phyloP scores from a whole-genome alignment of 2,888 invertebrate genomes.

The Orthosia incerta region DNA sequence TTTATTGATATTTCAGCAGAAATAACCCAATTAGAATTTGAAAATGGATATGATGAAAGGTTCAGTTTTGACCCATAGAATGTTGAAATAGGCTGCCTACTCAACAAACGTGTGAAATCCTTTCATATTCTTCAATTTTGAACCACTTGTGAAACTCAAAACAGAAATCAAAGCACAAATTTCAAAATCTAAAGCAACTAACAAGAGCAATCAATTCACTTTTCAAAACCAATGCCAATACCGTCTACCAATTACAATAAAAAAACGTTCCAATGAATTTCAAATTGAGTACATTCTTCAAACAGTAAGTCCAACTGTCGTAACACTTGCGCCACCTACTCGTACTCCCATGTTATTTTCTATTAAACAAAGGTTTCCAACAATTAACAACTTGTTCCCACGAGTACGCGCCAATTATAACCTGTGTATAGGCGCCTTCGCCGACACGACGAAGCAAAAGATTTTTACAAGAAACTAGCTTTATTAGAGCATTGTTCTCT shows the following conservation, averaged over 20 bases:
- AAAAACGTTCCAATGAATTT: slow-evolving; percentile 31
- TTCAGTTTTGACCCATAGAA: not conserved
- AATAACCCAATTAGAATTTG: not conserved
- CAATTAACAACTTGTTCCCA: slow-evolving; percentile 68
- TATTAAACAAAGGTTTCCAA: slow-evolving; percentile 68
- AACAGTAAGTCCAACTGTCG: slow-evolving; percentile 61
- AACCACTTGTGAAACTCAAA: not conserved
- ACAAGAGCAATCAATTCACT: slow-evolving; percentile 38
- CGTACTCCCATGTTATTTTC: slow-evolving; percentile 62
- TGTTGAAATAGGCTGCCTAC: not conserved
- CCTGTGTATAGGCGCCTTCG: slow-evolving; percentile 53
- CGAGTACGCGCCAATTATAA: slow-evolving; percentile 65
- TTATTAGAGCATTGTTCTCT: slow-evolving; percentile 74
- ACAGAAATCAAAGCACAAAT: not conserved
- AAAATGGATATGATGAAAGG: not conserved
- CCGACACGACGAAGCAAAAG: slow-evolving; percentile 48
- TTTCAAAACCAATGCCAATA: slow-evolving; percentile 34
- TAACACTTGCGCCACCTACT: slow-evolving; percentile 65
- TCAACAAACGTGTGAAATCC: not conserved
- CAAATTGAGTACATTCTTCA: slow-evolving; percentile 56
- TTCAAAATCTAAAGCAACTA: slow-evolving; percentile 16
- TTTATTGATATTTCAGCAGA: not conserved
- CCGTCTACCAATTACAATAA: slow-evolving; percentile 31
- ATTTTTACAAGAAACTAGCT: slow-evolving; percentile 70
- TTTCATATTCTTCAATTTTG: not conserved